Evolutionary conservation across 1,140 invertebrate genomes (phyloP).

Genomic region (Planococcus citri): DNA sequence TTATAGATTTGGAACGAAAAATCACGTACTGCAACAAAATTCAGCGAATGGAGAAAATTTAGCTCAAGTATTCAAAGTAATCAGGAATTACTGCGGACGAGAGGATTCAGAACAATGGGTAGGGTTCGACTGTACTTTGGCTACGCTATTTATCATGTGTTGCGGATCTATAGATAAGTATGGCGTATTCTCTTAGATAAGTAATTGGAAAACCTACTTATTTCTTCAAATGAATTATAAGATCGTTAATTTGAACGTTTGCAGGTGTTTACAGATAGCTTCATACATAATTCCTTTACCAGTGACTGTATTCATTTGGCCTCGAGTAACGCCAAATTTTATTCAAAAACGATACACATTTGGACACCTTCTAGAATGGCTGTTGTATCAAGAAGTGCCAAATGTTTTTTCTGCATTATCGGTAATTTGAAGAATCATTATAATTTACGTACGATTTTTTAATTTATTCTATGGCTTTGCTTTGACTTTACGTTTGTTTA

Average conservation of each 20-base stretch:
- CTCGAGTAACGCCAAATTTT: not conserved
- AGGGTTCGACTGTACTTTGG: not conserved
- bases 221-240: not conserved
- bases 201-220: not conserved
- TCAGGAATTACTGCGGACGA: not conserved
- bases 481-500: not conserved
- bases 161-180: conserved; percentile 3
- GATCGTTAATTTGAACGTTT: no score
- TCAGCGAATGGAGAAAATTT: not conserved
- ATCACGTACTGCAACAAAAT: not conserved
- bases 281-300: not conserved
- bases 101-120: not conserved
- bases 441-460: no score
- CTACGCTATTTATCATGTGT: not conserved
- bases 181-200: no score
- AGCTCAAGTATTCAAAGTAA: not conserved
- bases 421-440: no score
- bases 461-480: not conserved
- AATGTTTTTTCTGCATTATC: not conserved
- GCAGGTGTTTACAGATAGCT: not conserved
- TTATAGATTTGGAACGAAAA: not conserved
- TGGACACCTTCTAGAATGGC: conserved; percentile 2
- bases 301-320: not conserved
- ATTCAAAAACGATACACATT: not conserved
- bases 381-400: conserved; percentile 9